phyloP scores from a whole-genome alignment of 2,888 invertebrate species.

The Apamea anceps region DNA sequence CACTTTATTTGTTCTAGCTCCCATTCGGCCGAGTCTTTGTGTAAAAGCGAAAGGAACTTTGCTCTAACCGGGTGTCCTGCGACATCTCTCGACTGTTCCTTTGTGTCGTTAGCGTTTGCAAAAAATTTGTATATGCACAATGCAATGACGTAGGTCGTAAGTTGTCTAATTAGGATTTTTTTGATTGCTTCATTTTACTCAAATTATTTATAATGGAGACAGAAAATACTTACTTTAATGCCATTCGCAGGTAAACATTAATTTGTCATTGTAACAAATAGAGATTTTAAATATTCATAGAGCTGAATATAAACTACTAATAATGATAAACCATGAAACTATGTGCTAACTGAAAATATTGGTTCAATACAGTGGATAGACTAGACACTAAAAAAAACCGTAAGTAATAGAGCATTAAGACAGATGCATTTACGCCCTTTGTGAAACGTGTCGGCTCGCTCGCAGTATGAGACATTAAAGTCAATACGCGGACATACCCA shows the following conservation, averaged over 20 bases:
- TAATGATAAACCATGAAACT: neutral
- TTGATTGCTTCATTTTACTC: neutral
- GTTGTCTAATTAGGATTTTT: neutral
- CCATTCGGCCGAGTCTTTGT: neutral
- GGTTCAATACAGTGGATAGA: neutral
- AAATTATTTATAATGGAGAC: neutral
- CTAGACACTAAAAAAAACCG: neutral
- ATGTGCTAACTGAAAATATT: neutral
- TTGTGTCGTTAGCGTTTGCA: neutral
- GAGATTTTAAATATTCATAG: conserved; percentile 24
- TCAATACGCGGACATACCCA: conserved; percentile 67
- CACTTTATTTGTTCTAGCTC: neutral
- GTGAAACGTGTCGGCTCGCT: neutral
- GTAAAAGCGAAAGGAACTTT: neutral
- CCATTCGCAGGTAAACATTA: neutral
- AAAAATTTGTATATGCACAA: neutral
- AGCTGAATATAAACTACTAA: neutral
- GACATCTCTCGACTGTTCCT: neutral
- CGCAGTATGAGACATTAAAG: conserved; percentile 62
- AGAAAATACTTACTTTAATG: neutral
- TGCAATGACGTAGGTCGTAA: neutral
- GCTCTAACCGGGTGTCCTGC: too few species aligned
- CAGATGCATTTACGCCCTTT: conserved; percentile 24
- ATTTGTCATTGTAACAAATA: neutral
- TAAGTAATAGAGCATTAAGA: conserved; percentile 14